Conservation (phyloP, 2,113 vertebrate species). For the Dryoscopus gambensis region DNA sequence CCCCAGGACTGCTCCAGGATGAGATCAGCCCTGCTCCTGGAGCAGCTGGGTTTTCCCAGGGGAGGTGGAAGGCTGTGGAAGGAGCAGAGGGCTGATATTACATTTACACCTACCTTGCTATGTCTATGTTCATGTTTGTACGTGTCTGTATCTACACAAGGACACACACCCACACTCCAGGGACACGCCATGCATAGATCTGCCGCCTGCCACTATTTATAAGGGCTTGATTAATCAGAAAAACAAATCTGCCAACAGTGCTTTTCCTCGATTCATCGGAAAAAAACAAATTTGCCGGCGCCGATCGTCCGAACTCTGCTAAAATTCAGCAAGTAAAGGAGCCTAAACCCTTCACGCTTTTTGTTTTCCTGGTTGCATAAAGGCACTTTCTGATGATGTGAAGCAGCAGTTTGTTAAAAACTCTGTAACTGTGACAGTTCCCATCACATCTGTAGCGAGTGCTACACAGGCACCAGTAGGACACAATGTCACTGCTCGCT, state of each 20-base stretch:
- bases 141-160: background rate
- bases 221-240: background rate
- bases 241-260: background rate
- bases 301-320: background rate
- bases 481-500: background rate
- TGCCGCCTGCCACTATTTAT: background rate
- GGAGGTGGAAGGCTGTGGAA: background rate
- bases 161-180: background rate
- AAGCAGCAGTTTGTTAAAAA: background rate
- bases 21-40: background rate
- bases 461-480: background rate
- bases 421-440: background rate
- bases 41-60: background rate
- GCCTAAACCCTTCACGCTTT: background rate
- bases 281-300: background rate
- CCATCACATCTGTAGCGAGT: background rate
- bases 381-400: slow-evolving; percentile 64
- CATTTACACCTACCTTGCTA: background rate
- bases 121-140: background rate
- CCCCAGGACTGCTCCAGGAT: background rate
- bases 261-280: background rate
- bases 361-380: slow-evolving; percentile 15
- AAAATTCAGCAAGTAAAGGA: background rate
- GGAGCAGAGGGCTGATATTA: slow-evolving; percentile 3
- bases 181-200: background rate